phyloP scores from a whole-genome alignment of 2,113 vertebrate genomes.

The Trematocara macrostoma region DNA sequence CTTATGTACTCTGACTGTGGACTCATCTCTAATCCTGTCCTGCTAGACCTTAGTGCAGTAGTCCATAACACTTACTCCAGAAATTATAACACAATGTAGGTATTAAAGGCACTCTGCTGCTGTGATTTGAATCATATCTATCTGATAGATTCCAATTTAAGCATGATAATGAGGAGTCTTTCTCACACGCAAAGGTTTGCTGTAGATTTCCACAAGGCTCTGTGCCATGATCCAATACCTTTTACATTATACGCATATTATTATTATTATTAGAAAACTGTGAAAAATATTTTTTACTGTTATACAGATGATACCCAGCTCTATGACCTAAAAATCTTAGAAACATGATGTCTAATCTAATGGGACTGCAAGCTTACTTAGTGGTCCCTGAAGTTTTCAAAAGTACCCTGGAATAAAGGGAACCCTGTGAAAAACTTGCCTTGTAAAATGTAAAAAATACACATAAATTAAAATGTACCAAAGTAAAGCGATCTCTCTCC shows the following conservation, averaged over 20 bases:
- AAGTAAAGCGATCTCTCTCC: not conserved
- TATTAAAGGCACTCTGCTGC: not conserved
- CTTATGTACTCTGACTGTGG: not conserved
- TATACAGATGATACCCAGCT: not conserved
- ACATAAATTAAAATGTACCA: not conserved
- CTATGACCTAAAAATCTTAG: not conserved
- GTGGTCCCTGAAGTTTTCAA: not conserved
- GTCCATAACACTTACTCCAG: not conserved
- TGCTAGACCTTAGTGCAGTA: not conserved
- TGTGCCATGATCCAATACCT: not conserved
- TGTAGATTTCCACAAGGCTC: not conserved
- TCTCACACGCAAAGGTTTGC: not conserved
- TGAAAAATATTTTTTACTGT: not conserved
- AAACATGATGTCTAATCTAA: not conserved
- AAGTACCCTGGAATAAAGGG: not conserved
- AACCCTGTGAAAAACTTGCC: not conserved
- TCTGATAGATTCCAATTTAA: not conserved
- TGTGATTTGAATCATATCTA: not conserved
- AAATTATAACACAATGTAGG: not conserved
- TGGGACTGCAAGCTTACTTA: not conserved
- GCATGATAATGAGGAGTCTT: not conserved
- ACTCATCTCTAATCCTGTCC: not conserved
- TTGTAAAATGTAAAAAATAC: not conserved
- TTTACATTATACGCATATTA: not conserved
- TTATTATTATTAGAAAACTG: not conserved